Evolutionary conservation across 2,797 vertebrate species (phyloP), one percentile per base, ranked within the genome.

Genomic region (Serranus cabrilla): DNA sequence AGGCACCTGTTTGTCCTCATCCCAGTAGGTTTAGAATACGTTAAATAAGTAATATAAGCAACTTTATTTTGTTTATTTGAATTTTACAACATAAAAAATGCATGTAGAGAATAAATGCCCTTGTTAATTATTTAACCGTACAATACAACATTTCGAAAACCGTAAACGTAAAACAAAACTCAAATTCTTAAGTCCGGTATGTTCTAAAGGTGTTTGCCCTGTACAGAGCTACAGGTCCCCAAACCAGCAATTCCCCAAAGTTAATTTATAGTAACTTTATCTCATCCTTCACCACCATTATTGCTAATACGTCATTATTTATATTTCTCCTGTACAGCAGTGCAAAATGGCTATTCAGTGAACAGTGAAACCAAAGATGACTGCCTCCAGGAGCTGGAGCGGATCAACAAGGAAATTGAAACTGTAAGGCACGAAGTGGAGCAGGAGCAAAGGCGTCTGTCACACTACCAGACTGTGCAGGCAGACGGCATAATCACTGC

Each of bases 361-460:
- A 87, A 51, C 23, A 61, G 61, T 17, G 85, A 87, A 21, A 65
- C 73, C 43, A 81, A 70, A 55, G 81, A 82, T 11, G 52, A 81
- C 68, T 89, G 89, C 57, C 63, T 94, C 69, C 89, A 92, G 76
- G 93, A 96, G 64, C 71, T 95, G 73, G 90, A 95, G 77, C 87
- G 80, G 54, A 88, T 95, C 69, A 95, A 95, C 87, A 93, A 94
- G 86, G 88, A 94, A 87, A 95, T 96, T 20, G 90, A 94, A 70
- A 92, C 80, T 13, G 90, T 96, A 1, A 92, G 83, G 64, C 93
- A 91, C 65, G 93, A 97, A 72, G 91, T 95, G 21, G 91, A 96
- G 85, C 90, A 93, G 76, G 93, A 96, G 75, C 89, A 90, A 76
- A 93, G 93, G 61, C 87, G 89, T 42, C 82, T 96, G 34, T 93